These are phyloP conservation scores for Phocoena phocoena DNA, from an alignment of 2,113 vertebrate genomes.

Conservation along the genomic window DNA sequence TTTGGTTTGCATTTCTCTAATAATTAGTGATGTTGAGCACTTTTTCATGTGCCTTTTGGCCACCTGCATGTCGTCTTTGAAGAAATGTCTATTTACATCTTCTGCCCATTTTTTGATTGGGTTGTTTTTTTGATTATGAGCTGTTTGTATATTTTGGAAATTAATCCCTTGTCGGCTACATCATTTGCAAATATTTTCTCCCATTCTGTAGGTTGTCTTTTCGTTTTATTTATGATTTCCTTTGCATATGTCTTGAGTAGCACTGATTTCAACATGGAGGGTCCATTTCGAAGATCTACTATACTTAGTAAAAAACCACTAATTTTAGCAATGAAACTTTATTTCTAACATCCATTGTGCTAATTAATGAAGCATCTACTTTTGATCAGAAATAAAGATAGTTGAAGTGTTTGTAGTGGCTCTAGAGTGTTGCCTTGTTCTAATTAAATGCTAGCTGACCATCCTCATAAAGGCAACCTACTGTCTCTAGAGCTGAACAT, in stretches of 20 bases:
- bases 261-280: neutral
- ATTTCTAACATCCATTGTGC: neutral
- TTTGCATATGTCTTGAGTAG: neutral
- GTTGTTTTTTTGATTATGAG: neutral
- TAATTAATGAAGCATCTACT: neutral
- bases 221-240: neutral
- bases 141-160: neutral
- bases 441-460: neutral
- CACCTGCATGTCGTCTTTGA: too few relatives aligned
- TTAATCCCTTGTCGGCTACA: too few relatives aligned
- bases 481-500: conserved; percentile 16
- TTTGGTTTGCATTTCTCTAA: too few relatives aligned
- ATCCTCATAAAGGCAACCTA: neutral
- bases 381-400: conserved; percentile 42
- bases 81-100: too few relatives aligned
- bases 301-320: neutral
- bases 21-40: too few relatives aligned
- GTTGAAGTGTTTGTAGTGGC: neutral
- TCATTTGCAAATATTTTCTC: too few relatives aligned
- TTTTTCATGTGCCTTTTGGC: too few relatives aligned
- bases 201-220: neutral
- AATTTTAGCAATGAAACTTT: conserved; percentile 14
- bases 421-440: neutral
- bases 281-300: neutral
- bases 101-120: neutral